Conservation (phyloP, 2,888 invertebrate genomes). For the Eurytoma californica region DNA sequence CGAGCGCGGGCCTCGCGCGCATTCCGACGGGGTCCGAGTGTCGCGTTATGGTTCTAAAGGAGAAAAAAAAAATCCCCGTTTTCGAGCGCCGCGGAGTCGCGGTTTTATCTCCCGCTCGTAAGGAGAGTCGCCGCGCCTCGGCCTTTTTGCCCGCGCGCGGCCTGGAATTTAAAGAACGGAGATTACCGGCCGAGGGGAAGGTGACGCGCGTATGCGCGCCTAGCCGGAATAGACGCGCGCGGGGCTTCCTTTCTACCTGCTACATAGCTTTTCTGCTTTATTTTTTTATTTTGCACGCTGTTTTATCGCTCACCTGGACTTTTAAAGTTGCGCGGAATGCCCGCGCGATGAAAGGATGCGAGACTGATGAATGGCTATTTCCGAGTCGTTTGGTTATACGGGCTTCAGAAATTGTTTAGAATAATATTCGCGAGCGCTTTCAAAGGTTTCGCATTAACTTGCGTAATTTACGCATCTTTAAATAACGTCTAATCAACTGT, state of each 20-base stretch:
- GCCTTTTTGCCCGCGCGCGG: constrained; percentile 34
- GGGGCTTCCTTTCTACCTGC: constrained; percentile 13
- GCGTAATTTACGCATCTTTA: no score
- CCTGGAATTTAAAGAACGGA: constrained; percentile 54
- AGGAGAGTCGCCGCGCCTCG: neutral
- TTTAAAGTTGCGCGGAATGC: neutral
- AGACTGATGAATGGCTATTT: neutral
- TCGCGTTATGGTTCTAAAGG: neutral
- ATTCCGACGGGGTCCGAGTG: neutral
- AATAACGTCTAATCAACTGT: no score
- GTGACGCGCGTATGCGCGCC: neutral
- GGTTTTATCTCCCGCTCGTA: neutral
- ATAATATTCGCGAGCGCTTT: no score
- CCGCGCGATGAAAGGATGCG: neutral
- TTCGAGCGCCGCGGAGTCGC: neutral
- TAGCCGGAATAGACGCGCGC: constrained; percentile 3
- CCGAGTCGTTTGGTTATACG: neutral
- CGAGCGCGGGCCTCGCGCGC: neutral
- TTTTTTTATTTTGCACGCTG: neutral
- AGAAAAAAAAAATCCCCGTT: neutral
- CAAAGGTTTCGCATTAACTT: no score
- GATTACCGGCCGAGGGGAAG: constrained; percentile 24
- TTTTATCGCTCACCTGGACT: neutral
- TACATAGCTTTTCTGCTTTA: neutral
- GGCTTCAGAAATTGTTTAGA: no score